Conservation (phyloP, 2,797 vertebrate species). For the Acanthurus leucopareius region DNA sequence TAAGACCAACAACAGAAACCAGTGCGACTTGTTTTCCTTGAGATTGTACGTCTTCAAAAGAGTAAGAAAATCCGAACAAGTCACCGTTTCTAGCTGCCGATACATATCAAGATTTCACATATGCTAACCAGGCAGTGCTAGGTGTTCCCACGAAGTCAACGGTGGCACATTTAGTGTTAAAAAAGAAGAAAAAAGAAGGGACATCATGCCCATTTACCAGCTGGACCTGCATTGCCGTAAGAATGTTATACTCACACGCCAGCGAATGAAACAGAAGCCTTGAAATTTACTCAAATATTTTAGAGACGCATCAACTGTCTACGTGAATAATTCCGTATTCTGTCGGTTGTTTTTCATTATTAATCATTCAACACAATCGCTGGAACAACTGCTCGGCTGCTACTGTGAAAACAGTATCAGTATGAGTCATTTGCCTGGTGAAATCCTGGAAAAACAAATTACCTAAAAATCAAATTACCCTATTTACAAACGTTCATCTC, state of each 20-base stretch:
- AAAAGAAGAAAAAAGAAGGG: background rate
- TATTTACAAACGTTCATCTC: slow-evolving; percentile 34
- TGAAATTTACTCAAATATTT: background rate
- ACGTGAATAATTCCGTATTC: no score
- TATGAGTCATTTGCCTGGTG: background rate
- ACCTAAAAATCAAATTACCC: background rate
- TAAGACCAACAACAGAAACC: background rate
- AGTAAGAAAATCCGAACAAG: background rate
- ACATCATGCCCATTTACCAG: background rate
- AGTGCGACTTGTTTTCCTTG: background rate
- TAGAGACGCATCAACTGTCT: no score
- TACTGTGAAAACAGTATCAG: background rate
- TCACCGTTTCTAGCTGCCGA: slow-evolving; percentile 45
- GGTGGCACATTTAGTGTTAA: background rate
- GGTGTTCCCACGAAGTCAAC: slow-evolving; percentile 1
- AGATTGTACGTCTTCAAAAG: background rate
- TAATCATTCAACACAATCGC: no score
- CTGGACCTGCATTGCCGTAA: background rate
- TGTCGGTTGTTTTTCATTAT: no score
- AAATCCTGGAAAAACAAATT: no score
- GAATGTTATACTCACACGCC: background rate
- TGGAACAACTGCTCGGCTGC: background rate
- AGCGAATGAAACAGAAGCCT: background rate
- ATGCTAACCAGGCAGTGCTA: background rate
- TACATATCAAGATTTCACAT: slow-evolving; percentile 3